Base-by-base conservation (phyloP, 2,113 vertebrate species). In the Gavia stellata region DNA sequence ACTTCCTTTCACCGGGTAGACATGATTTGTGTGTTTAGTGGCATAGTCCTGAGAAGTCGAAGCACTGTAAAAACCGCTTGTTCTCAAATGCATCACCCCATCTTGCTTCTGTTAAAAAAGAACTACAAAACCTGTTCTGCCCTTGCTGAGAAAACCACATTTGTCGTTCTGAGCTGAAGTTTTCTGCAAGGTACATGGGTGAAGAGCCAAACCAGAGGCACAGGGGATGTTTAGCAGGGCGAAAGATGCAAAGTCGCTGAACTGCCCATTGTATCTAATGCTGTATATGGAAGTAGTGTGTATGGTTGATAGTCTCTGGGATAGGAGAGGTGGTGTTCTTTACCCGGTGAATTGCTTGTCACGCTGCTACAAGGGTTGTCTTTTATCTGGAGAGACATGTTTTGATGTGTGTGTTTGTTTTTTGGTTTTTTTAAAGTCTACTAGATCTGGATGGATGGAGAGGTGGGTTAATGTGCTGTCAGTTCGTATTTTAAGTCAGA, bases 291-390 rank as follows among this genome's bases (percentile, higher is more conserved):
- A 31, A 80, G 73, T 34, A 44, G 34, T 4, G 36, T 65, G 92
- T 59, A 17, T 1, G 7, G 40, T 29, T 90, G 73, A 17, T 24
- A 45, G 58, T 40, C 80, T 56, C 82, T 94, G 78, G 61, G 50
- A 29, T 19, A 78, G 85, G 55, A 94, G 58, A 50, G 70, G 42
- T 80, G 89, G 62, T 68, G 63, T 88, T 94, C 88, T 94, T 95
- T 94, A 55, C 77, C 85, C 89, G 67, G 61, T 91, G 93, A 93
- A 44, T 78, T 95, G 95, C 81, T 86, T 96, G 95, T 96, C 94
- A 82, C 63, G 20, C 56, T 55, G 89, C 92, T 81, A 1, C 85
- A 61, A 40, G 85, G 53, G 38, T 44, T 94, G 83, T 85, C 77
- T 73, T 53, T 53, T 80, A 31, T 40, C 55, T 71, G 79, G 19